Conservation (phyloP, 2,797 vertebrate species). For the Pagetopsis macropterus region DNA sequence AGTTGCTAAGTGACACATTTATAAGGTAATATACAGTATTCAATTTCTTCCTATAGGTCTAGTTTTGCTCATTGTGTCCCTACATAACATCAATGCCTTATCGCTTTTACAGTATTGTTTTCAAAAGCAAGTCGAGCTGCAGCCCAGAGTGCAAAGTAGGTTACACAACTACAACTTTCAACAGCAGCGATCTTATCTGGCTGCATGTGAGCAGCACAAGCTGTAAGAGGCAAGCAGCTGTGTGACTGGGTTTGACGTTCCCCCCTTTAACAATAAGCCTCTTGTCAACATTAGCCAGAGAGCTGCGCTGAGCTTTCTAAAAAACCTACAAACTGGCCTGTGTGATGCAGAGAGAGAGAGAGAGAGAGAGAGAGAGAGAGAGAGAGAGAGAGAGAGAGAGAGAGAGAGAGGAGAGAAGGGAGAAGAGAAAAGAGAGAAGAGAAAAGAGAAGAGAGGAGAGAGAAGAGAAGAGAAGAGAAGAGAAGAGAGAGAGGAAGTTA, state of each 20-base stretch:
- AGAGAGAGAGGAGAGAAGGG: no score
- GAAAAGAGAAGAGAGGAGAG: no score
- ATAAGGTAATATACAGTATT: not conserved
- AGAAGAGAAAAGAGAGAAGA: no score
- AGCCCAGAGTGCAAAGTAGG: constrained; percentile 61
- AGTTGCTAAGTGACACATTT: not conserved
- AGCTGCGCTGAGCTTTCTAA: constrained; percentile 66
- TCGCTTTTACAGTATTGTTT: constrained; percentile 7
- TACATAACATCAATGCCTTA: constrained; percentile 7
- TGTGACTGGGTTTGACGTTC: constrained; percentile 67
- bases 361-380: no score
- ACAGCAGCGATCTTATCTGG: constrained; percentile 73
- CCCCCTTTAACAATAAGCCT: constrained; percentile 63
- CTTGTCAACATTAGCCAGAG: constrained; percentile 66
- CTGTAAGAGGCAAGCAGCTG: constrained; percentile 67
- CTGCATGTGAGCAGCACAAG: constrained; percentile 61
- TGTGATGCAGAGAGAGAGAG: constrained; percentile 15
- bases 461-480: no score
- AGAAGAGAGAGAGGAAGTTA: no score
- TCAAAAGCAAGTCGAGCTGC: constrained; percentile 41
- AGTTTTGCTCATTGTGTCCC: not conserved
- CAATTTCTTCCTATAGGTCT: not conserved
- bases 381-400: accelerated
- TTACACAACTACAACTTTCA: constrained; percentile 64
- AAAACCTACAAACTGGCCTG: constrained; percentile 46